Evolutionary conservation across 2,888 invertebrate species (phyloP).

Genomic region (Drepanosiphum platanoidis): DNA sequence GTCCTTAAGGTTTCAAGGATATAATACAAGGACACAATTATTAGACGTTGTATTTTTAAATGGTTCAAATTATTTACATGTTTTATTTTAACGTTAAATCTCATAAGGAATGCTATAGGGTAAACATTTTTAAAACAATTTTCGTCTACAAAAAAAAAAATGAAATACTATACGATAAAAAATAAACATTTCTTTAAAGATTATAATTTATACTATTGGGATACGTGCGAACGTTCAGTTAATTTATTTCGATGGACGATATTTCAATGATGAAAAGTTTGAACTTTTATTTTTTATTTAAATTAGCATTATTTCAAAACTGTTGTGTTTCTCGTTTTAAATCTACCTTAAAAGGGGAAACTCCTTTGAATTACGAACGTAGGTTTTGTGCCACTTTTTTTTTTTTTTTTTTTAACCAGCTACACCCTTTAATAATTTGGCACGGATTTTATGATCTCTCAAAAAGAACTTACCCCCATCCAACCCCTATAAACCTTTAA

Average conservation of each 20-base stretch:
- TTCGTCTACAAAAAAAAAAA: too few relatives aligned
- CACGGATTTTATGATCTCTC: conserved; percentile 58
- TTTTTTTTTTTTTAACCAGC: conserved; percentile 51
- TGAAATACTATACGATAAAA: too few relatives aligned
- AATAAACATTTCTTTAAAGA: too few relatives aligned
- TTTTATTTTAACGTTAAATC: too few relatives aligned
- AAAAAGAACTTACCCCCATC: conserved; percentile 47
- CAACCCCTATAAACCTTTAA: conserved; percentile 37
- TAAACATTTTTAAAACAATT: too few relatives aligned
- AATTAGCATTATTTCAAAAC: conserved; percentile 28
- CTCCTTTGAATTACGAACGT: conserved; percentile 54
- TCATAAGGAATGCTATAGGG: too few relatives aligned
- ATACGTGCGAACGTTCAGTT: background rate
- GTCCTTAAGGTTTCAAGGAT: background rate
- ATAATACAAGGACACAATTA: conserved; percentile 3
- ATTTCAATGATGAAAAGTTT: conserved; percentile 4
- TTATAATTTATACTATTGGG: too few relatives aligned
- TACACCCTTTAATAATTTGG: conserved; percentile 59
- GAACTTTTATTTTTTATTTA: background rate
- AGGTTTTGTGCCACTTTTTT: conserved; percentile 54
- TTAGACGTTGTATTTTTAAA: too few relatives aligned
- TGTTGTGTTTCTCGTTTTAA: conserved; percentile 29
- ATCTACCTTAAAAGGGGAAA: conserved; percentile 26
- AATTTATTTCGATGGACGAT: conserved; percentile 19
- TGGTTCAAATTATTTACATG: too few relatives aligned